phyloP scores from a whole-genome alignment of 2,113 vertebrate genomes.

The Gulo gulo region DNA sequence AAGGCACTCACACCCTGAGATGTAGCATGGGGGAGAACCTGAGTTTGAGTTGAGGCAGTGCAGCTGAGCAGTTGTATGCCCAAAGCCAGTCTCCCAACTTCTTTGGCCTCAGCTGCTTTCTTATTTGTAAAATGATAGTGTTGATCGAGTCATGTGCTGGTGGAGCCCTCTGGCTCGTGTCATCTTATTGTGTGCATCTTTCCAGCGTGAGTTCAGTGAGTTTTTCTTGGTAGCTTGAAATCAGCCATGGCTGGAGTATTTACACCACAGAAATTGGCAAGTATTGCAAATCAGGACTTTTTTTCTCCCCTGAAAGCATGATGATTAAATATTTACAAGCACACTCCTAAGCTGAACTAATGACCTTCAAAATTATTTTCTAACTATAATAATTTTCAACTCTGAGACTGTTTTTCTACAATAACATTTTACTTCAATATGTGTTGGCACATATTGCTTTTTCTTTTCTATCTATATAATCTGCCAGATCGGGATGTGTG shows the following conservation, averaged over 20 bases:
- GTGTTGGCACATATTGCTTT: constrained; percentile 57
- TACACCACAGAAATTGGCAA: constrained; percentile 4
- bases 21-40: background rate
- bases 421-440: background rate
- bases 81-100: background rate
- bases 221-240: background rate
- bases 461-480: constrained; percentile 60
- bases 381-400: constrained; percentile 24
- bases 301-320: background rate
- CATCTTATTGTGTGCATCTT: background rate
- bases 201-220: background rate
- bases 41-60: background rate
- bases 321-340: background rate
- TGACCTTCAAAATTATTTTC: constrained; percentile 13
- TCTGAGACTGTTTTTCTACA: constrained; percentile 12
- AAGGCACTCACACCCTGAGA: background rate
- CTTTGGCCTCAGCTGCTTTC: background rate
- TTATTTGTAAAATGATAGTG: background rate
- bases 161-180: background rate
- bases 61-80: background rate
- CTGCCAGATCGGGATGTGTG: constrained; percentile 67
- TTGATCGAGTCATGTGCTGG: background rate
- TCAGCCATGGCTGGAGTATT: background rate
- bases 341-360: background rate
- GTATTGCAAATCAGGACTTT: background rate